Evolutionary conservation across 1,140 invertebrate species (phyloP).

Genomic region (Epicauta chinensis): DNA sequence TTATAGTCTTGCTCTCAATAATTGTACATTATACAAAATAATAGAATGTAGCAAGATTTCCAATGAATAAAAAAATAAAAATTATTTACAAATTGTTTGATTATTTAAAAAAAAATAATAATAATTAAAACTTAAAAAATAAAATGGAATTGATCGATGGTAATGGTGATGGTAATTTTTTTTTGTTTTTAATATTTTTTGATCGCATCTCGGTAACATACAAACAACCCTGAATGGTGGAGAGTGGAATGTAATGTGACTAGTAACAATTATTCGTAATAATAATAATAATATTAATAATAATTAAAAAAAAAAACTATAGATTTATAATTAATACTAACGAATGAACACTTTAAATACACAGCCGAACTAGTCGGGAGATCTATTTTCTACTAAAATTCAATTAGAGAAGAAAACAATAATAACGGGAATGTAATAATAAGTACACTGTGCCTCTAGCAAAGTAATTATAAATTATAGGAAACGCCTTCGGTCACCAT

Average conservation of each 20-base stretch:
- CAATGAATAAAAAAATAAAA: constrained; percentile 9
- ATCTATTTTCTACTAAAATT: not conserved
- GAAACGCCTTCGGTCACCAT: constrained; percentile 37
- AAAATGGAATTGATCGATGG: constrained; percentile 2
- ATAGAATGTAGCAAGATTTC: constrained; percentile 16
- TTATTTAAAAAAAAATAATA: too few species aligned
- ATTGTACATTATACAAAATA: constrained; percentile 9
- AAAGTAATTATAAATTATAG: constrained; percentile 20
- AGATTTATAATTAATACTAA: constrained; percentile 28
- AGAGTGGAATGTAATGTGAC: constrained; percentile 28
- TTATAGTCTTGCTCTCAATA: constrained; percentile 29
- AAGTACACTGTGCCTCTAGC: constrained; percentile 32
- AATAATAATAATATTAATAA: constrained; percentile 1
- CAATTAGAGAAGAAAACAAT: constrained; percentile 24
- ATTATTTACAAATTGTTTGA: constrained; percentile 7
- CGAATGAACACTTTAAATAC: constrained; percentile 38
- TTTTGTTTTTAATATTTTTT: not conserved
- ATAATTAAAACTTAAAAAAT: constrained; percentile 4
- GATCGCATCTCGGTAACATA: too few species aligned
- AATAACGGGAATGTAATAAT: constrained; percentile 1
- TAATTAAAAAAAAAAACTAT: constrained; percentile 15
- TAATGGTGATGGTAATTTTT: not conserved
- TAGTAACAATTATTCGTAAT: constrained; percentile 27
- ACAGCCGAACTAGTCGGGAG: constrained; percentile 38
- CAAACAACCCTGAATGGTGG: constrained; percentile 13